Conservation (phyloP, 2,888 invertebrate genomes). For the Adela reaumurella region DNA sequence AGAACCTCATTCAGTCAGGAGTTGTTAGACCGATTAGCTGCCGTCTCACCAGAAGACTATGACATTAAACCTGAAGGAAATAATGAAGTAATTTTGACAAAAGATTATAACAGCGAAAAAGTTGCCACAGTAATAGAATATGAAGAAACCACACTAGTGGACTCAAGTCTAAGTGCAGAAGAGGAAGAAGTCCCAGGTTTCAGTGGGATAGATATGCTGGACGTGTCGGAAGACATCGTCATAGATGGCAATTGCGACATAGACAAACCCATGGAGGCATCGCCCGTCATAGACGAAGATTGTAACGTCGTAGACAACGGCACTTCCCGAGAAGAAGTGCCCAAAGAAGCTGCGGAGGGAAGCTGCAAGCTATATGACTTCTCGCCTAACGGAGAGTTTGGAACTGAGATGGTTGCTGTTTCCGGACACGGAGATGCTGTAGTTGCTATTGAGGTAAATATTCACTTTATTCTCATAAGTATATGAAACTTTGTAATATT, state of each 20-base stretch:
- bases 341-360: constrained; percentile 9
- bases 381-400: constrained; percentile 34
- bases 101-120: too few relatives aligned
- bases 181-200: constrained; percentile 12
- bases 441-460: constrained; percentile 41
- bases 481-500: too few relatives aligned
- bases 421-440: constrained; percentile 42
- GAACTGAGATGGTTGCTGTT: constrained; percentile 31
- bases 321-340: constrained; percentile 23
- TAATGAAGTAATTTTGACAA: too few relatives aligned
- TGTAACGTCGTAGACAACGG: constrained; percentile 42
- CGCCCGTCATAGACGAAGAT: too few relatives aligned
- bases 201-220: constrained; percentile 41
- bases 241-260: constrained; percentile 35
- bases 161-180: too few relatives aligned
- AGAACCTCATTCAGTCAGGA: not conserved
- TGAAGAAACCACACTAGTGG: too few relatives aligned
- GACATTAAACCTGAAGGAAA: too few relatives aligned
- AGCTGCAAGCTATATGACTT: constrained; percentile 38
- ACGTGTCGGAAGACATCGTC: constrained; percentile 45
- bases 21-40: not conserved
- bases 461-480: not conserved
- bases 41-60: too few relatives aligned
- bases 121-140: too few relatives aligned
- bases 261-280: constrained; percentile 19